Evolutionary conservation across 1,140 invertebrate species (phyloP), one percentile per base, ranked within the genome.

Genomic region (Dendroctonus ponderosae): DNA sequence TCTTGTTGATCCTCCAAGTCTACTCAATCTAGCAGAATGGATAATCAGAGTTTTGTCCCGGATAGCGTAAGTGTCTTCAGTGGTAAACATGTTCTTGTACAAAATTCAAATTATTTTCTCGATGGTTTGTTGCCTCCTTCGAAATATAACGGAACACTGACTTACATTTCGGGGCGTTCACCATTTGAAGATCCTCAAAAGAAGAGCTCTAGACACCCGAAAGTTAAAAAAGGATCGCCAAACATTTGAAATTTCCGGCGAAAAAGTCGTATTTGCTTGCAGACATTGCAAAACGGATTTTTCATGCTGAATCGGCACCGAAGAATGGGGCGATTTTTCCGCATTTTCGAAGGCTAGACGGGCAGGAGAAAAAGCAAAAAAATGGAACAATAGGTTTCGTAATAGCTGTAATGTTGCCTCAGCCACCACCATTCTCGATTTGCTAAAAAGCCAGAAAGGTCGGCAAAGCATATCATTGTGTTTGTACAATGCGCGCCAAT

Each of bases 31-130:
- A 52, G 51, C 54, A 44, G 12, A 70, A 62, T 76, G 74, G 74
- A 76, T 62, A 70, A 73, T 64, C 70, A 72, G 70, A 72, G 66
- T 72, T 73, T 74, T 63, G 69, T 71, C 67, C 67, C 74, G 68
- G 73, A 74, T 76, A 76, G 69, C 74, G 74, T 76, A 70, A 76
- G 74, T 76, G 66, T 12, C 43, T 12, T 46, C 43, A 46, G 3
- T 11, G 12, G 0, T 11, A 46, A 46, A 46, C 43, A 46, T 46
- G 8, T 7, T 44, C 43, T n/a, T n/a, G n/a, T n/a, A n/a, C n/a
- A n/a, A n/a, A n/a, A n/a, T n/a, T n/a, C n/a, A n/a, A n/a, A n/a
- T n/a, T n/a, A n/a, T n/a, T n/a, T n/a, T n/a, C n/a, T n/a, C n/a
- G n/a, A n/a, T n/a, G n/a, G n/a, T n/a, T n/a, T n/a, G 26, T 26